Evolutionary conservation across 2,113 vertebrate species (phyloP).

Genomic region (Psilopogon haemacephalus): DNA sequence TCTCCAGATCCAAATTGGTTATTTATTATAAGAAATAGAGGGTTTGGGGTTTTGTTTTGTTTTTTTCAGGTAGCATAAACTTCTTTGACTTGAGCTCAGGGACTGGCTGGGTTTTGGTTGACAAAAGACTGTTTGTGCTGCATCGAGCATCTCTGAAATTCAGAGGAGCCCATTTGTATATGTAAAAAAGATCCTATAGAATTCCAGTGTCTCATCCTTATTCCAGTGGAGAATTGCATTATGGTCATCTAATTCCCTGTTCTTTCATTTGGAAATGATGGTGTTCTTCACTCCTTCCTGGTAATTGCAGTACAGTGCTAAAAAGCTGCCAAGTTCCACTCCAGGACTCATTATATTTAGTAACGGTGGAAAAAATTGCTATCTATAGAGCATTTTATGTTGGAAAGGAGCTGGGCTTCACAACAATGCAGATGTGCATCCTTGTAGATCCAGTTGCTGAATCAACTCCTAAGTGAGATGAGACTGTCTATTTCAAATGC

Average conservation of each 20-base stretch:
- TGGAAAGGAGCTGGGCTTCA: not conserved
- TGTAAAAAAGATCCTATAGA: slow-evolving; percentile 30
- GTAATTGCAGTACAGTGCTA: slow-evolving; percentile 36
- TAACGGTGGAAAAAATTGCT: not conserved
- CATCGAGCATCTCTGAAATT: not conserved
- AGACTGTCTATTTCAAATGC: not conserved
- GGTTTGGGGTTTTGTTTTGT: no score
- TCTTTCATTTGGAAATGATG: slow-evolving; percentile 54
- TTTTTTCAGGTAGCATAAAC: not conserved
- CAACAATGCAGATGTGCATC: slow-evolving; percentile 10
- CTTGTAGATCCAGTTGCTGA: not conserved
- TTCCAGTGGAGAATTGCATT: slow-evolving; percentile 12
- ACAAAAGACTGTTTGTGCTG: slow-evolving; percentile 32
- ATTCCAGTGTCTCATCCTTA: slow-evolving; percentile 25
- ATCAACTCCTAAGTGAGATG: not conserved
- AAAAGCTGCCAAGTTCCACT: slow-evolving; percentile 45
- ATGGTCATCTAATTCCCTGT: slow-evolving; percentile 24
- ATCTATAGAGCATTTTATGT: not conserved
- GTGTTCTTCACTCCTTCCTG: slow-evolving; percentile 19
- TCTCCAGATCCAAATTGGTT: not conserved
- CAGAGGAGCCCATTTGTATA: slow-evolving; percentile 24
- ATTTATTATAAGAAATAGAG: slow-evolving; percentile 17
- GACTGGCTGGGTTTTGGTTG: not conserved
- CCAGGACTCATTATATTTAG: slow-evolving; percentile 56
- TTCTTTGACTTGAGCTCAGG: not conserved